Base-by-base conservation (phyloP, 2,113 vertebrate genomes). In the Psettodes erumei region DNA sequence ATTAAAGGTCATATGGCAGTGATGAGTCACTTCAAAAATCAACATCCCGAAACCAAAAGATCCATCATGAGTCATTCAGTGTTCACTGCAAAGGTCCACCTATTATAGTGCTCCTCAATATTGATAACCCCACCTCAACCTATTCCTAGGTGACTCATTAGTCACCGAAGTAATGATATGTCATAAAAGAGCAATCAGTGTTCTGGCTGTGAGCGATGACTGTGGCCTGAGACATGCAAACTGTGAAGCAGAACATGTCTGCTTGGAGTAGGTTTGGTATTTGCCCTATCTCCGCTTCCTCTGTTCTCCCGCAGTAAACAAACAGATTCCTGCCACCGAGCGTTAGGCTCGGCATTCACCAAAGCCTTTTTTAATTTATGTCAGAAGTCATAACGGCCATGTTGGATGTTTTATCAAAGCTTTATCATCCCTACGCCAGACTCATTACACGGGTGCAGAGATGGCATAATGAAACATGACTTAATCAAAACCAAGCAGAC, bases 341-440 rank as follows among this genome's bases (percentile, higher is more conserved):
- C 63, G 66, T 84, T 51, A 82, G 21, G 10, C 47, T 75, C 56
- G 32, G 50, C 65, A 45, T 75, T 68, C 70, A 53, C 69, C 80
- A 77, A 71, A 90, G 82, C 45, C 23, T 89, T 92, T 92, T 30
- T 48, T n/a, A 43, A 54, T 92, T 92, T 90, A 71, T 90, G 88
- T 81, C 91, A 87, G 92, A 92, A 94, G 95, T 95, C 95, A 87
- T 93, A 93, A 90, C 91, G 85, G 89, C 91, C 90, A 89, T 82
- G 77, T 72, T 72, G 90, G 90, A 92, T 92, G 86, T 94, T 95
- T 93, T 93, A 95, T 96, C 94, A 94, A 86, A 79, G 88, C 90
- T 92, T 94, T 94, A 95, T 94, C 95, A 93, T 88, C 86, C 93
- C 90, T 88, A 91, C 21, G 54, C 81, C 93, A 92, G 93, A 92